These are phyloP conservation scores for Anguilla marmorata DNA, from an alignment of 2,797 vertebrate species.

Conservation along the genomic window DNA sequence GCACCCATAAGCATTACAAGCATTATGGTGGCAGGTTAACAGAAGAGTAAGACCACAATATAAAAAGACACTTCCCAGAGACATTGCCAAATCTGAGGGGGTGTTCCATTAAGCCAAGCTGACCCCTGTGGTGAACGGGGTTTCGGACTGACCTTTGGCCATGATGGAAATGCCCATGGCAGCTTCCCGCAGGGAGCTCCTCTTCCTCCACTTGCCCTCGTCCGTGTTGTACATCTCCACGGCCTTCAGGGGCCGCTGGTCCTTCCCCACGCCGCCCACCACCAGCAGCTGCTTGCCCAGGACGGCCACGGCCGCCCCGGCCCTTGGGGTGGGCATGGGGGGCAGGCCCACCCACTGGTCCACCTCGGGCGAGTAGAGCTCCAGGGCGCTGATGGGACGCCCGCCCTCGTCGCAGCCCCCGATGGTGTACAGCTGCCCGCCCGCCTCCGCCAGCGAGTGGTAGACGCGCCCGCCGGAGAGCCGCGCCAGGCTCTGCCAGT, in stretches of 20 bases:
- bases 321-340: slow-evolving; percentile 86
- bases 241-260: slow-evolving; percentile 86
- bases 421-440: slow-evolving; percentile 88
- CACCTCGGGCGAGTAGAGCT: slow-evolving; percentile 89
- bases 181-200: slow-evolving; percentile 83
- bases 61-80: neutral
- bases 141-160: slow-evolving; percentile 79
- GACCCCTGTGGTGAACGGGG: neutral
- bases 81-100: neutral
- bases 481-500: slow-evolving; percentile 88
- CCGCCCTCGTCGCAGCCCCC: slow-evolving; percentile 90
- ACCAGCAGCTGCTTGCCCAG: slow-evolving; percentile 93
- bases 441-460: slow-evolving; percentile 83
- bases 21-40: neutral
- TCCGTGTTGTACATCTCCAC: slow-evolving; percentile 93
- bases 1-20: neutral
- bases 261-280: slow-evolving; percentile 86
- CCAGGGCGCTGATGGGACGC: slow-evolving; percentile 79
- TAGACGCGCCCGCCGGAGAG: slow-evolving; percentile 87
- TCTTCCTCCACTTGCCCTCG: slow-evolving; percentile 93
- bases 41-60: too few relatives aligned
- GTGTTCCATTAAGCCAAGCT: neutral
- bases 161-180: slow-evolving; percentile 91
- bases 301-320: slow-evolving; percentile 82
- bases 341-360: slow-evolving; percentile 87